Percentiles rank a stretch among this genome's conserved stretches.
These are phyloP conservation scores for Eunapius fragilis DNA, from an alignment of 37 sponge, comb jelly and placozoan genomes.

Conservation along the genomic window DNA sequence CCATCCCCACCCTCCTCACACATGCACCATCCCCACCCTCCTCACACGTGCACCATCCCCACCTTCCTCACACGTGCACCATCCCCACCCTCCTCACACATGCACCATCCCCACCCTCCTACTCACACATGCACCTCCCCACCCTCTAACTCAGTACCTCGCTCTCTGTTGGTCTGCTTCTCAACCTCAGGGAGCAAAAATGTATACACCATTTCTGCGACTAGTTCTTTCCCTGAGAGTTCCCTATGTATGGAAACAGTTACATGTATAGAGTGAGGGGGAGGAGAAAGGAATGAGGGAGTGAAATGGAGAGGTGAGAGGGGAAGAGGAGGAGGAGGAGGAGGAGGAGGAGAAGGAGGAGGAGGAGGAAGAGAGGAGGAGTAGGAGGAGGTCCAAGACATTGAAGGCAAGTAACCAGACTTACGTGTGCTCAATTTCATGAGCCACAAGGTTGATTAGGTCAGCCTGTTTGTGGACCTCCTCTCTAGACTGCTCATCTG, in stretches of 20 bases:
- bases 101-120: neutral
- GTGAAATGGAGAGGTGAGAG: neutral
- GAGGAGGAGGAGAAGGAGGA: neutral
- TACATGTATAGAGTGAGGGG: neutral
- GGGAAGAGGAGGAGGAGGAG: neutral
- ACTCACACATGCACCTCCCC: neutral
- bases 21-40: neutral
- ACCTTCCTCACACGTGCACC: neutral
- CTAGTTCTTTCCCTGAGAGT: constrained; percentile 79
- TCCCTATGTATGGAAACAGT: constrained; percentile 13
- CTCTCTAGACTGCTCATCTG: constrained; percentile 91
- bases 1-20: neutral
- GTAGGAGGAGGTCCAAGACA: neutral
- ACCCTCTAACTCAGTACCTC: constrained; percentile 72
- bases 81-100: neutral
- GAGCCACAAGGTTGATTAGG: constrained; percentile 82
- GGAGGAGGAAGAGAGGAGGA: too few relatives aligned
- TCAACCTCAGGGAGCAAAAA: constrained; percentile 98
- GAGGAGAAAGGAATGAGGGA: neutral
- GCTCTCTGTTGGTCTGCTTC: constrained; percentile 81
- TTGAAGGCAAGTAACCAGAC: neutral
- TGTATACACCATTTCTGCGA: constrained; percentile 89
- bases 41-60: neutral
- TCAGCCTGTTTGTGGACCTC: constrained; percentile 81
- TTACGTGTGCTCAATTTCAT: constrained; percentile 79